Evolutionary conservation across 2,113 vertebrate genomes (phyloP).

Genomic region (Okapia johnstoni): DNA sequence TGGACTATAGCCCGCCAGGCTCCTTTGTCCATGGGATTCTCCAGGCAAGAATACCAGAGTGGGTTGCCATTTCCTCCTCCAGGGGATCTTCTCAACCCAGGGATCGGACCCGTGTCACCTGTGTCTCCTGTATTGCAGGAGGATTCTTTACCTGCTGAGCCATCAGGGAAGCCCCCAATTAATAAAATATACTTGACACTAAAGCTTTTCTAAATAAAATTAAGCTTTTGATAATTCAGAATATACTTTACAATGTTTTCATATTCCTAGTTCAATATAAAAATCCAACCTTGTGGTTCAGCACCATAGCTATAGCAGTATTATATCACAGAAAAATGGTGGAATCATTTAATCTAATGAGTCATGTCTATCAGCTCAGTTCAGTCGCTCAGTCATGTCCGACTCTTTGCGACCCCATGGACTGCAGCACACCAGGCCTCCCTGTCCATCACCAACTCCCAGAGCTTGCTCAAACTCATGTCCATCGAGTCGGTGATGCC

Average conservation of each 20-base stretch:
- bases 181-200: too few relatives aligned
- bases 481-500: background rate
- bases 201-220: background rate
- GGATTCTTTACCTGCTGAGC: background rate
- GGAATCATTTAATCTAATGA: fast-evolving
- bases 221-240: background rate
- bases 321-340: fast-evolving
- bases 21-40: background rate
- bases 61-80: background rate
- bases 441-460: background rate
- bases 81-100: background rate
- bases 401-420: background rate
- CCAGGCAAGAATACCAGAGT: background rate
- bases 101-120: background rate
- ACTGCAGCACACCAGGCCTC: background rate
- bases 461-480: fast-evolving
- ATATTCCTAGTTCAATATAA: fast-evolving
- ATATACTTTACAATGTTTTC: fast-evolving
- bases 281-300: fast-evolving
- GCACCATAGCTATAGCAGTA: fast-evolving
- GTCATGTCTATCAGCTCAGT: background rate
- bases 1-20: background rate
- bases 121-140: background rate
- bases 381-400: background rate
- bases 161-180: background rate